Base-by-base conservation (phyloP, 2,113 vertebrate genomes). In the Potamarius usumacintae region DNA sequence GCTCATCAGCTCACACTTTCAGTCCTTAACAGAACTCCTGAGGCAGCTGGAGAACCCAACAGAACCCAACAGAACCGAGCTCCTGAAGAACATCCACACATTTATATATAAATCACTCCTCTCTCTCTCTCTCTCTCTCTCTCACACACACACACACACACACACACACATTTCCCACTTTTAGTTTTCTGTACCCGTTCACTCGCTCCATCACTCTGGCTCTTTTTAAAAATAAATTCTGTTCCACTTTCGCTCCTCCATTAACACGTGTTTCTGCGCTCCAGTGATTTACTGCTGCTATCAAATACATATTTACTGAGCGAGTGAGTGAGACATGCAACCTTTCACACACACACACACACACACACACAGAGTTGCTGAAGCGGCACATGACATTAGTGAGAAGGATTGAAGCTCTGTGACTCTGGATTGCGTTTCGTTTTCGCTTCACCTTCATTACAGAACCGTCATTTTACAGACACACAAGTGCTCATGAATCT, bases 301-400 rank as follows among this genome's bases (percentile, higher is more conserved):
- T 96, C 95, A 96, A 95, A 96, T 95, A 95, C 95, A 95, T 94
- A 96, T 95, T 95, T 80, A 93, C 94, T 93, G 94, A 94, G 92
- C 92, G 93, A 96, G 95, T 95, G 95, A 96, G 95, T 80, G 78
- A 80, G 78, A 95, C 94, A 92, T 96, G 93, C 95, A 96, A 94
- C 95, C 95, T 96, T 96, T 95, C 94, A 95, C 95, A 94, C 94
- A 94, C 94, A 94, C 92, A 91, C 92, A 78, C 74, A 77, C 72
- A 50, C 72, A 78, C 74, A 78, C 74, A 76, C 72, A 77, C 74
- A 77, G 22, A 77, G 11, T 2, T 4, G 11, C 72, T 93, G 95
- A 95, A 96, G 95, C 93, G 93, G 94, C 93, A 95, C 90, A 91
- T 91, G 94, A 96, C 94, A 96, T 96, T 95, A 96, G 94, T 90